Percentiles rank a stretch among this genome's conserved stretches.
phyloP scores from a whole-genome alignment of 2,113 vertebrate species.

The Tinamus guttatus region DNA sequence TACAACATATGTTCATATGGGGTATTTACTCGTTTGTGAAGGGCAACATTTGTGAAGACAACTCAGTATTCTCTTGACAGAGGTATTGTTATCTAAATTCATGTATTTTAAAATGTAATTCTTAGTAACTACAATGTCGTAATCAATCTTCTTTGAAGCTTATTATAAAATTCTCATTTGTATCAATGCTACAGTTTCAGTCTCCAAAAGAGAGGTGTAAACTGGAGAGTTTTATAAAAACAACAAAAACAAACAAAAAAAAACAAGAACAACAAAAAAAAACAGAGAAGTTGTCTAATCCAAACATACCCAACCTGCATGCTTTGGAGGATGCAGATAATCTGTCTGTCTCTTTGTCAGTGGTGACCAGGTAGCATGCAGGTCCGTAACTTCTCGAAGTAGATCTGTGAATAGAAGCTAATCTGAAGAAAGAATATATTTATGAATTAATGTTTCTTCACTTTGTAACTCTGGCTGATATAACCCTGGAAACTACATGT shows the following conservation, averaged over 20 bases:
- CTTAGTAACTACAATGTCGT: not conserved
- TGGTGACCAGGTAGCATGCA: not conserved
- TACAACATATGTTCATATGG: rapidly evolving
- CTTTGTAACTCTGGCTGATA: not conserved
- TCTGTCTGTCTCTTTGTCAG: rapidly evolving
- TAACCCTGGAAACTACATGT: not conserved
- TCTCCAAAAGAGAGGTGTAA: not conserved
- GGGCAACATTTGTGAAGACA: no score
- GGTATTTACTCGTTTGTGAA: not conserved
- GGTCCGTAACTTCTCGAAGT: not conserved
- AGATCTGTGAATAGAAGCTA: not conserved
- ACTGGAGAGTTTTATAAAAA: not conserved
- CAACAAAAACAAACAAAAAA: not conserved
- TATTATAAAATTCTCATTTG: not conserved
- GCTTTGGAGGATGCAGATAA: not conserved
- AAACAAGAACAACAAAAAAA: not conserved
- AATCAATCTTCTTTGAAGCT: not conserved
- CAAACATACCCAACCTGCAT: not conserved
- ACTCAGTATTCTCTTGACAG: not conserved
- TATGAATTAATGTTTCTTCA: not conserved
- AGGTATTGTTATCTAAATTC: not conserved
- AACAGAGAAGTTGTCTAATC: not conserved
- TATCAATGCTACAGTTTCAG: not conserved
- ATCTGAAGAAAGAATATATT: not conserved
- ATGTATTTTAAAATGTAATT: not conserved